Conservation (phyloP, 2,797 vertebrate genomes). For the Aeoliscus strigatus region DNA sequence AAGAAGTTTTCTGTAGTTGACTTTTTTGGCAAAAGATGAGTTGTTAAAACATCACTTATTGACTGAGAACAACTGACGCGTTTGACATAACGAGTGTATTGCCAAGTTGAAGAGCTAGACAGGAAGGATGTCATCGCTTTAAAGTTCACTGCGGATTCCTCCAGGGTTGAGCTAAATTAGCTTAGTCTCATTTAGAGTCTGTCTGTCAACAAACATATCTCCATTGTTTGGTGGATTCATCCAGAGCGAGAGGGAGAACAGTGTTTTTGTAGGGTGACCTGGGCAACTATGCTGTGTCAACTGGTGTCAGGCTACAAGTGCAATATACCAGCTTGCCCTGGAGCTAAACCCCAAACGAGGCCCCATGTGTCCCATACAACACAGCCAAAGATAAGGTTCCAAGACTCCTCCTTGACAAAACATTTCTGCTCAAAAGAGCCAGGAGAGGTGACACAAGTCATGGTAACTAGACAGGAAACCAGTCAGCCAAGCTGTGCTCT, state of each 20-base stretch:
- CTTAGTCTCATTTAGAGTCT: constrained; percentile 60
- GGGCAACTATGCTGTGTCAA: constrained; percentile 77
- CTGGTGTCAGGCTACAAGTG: constrained; percentile 79
- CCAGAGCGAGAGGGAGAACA: constrained; percentile 64
- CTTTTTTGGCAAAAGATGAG: neutral
- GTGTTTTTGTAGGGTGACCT: constrained; percentile 80
- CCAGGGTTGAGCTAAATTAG: constrained; percentile 56
- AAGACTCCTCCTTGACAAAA: constrained; percentile 50
- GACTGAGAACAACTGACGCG: constrained; percentile 9
- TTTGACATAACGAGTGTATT: constrained; percentile 33
- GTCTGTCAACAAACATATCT: constrained; percentile 66
- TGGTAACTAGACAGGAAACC: constrained; percentile 46
- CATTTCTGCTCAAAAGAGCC: constrained; percentile 46
- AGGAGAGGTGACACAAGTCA: constrained; percentile 39
- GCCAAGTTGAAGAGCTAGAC: constrained; percentile 41
- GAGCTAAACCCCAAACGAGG: constrained; percentile 64
- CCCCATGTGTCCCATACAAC: constrained; percentile 68
- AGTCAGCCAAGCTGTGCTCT: constrained; percentile 27
- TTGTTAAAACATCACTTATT: neutral
- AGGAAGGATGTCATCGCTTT: constrained; percentile 65
- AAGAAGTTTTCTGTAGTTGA: neutral
- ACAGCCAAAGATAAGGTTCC: constrained; percentile 56
- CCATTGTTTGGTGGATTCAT: constrained; percentile 67
- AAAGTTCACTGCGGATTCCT: constrained; percentile 53
- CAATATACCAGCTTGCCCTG: constrained; percentile 62